Percentiles rank a stretch among this genome's conserved stretches.
Conservation (phyloP, 1,140 invertebrate genomes). For the Bombyx mandarina region DNA sequence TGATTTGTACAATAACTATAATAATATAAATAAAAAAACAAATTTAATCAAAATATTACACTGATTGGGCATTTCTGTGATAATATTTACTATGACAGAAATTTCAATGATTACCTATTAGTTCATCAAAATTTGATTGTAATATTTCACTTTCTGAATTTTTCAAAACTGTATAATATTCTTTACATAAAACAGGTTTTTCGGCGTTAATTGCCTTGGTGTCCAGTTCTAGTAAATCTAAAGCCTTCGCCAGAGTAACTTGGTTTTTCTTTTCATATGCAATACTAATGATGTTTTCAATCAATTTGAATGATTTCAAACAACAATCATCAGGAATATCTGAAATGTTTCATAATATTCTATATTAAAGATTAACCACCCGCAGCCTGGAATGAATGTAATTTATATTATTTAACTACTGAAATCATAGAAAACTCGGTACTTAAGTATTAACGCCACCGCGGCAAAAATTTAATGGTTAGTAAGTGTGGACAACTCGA, state of each 20-base stretch:
- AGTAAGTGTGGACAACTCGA: too few species aligned
- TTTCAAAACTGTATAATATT: constrained; percentile 34
- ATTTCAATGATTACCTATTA: constrained; percentile 19
- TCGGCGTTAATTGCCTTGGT: constrained; percentile 26
- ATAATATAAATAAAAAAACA: too few species aligned
- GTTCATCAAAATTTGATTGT: constrained; percentile 24
- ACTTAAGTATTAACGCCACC: too few species aligned
- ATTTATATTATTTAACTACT: too few species aligned
- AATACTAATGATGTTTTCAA: constrained; percentile 31
- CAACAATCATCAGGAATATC: constrained; percentile 44
- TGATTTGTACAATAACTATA: too few species aligned
- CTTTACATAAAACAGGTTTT: constrained; percentile 34
- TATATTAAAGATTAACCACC: too few species aligned
- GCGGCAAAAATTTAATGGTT: too few species aligned
- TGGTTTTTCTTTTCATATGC: constrained; percentile 39
- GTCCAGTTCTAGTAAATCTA: constrained; percentile 45
- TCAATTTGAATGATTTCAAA: constrained; percentile 30
- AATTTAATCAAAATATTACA: constrained; percentile 5
- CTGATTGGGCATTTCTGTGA: neutral
- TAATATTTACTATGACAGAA: neutral
- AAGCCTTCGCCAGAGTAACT: constrained; percentile 30
- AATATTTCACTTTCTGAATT: constrained; percentile 11
- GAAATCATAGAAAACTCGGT: too few species aligned
- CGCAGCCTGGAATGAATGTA: too few species aligned
- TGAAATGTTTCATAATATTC: constrained; percentile 18